Evolutionary conservation across 1,140 invertebrate species (phyloP), one percentile per base, ranked within the genome.

Genomic region (Hylyphantes graminicola): DNA sequence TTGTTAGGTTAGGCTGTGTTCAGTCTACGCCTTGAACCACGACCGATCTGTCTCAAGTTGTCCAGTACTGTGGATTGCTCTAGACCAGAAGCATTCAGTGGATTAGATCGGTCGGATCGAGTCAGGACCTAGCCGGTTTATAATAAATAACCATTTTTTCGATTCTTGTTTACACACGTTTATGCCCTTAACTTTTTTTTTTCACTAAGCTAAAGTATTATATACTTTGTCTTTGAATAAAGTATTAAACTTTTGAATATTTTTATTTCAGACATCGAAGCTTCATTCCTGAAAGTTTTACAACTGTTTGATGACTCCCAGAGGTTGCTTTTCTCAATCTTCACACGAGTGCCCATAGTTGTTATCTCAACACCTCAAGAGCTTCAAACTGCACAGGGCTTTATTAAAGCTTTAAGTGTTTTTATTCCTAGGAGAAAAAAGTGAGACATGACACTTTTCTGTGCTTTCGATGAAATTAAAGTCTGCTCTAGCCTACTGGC

Each of bases 361-460:
- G 53, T 81, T 51, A 73, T 81, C 35, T 81, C 67, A 63, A 81
- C 68, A 21, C 79, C 79, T 15, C 35, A 63, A 7, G 17, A 63
- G 54, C 53, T 72, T n/a, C 48, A 50, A 15, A 50, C 21, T 54
- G 79, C 79, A 15, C 55, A 61, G 64, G 57, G 73, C 64, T 81
- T 81, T 64, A n/a, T 81, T 15, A 63, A 72, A 15, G 79, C 79
- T 55, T 53, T 81, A 54, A 73, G 79, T 54, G n/a, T 81, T 51
- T 81, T 81, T 53, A 73, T 81, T 54, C 79, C 79, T 10, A 73
- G 68, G 48, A 64, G 54, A 64, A 81, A 81, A 64, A 19, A 64
- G 79, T 81, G 35, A 73, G 59, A 67, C 19, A 15, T 6, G 6
- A 15, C 17, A 15, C 17, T 61, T 61, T 61, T 15, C 13, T 61